Conservation (phyloP, 1,140 invertebrate genomes). For the Dreissena polymorpha region DNA sequence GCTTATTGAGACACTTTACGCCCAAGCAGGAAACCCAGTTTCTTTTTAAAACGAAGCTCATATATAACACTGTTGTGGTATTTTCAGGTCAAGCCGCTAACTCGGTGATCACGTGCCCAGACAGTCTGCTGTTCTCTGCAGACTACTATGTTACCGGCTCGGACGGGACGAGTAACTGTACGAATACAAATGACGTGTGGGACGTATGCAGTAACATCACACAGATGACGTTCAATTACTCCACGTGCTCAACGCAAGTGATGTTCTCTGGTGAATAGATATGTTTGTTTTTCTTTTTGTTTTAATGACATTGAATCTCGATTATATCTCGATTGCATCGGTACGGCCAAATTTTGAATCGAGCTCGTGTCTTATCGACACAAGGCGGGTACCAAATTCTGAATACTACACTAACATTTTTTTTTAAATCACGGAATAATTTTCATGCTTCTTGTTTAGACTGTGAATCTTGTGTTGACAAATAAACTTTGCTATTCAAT, state of each 20-base stretch:
- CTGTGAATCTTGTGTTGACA: no score
- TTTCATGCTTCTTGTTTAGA: no score
- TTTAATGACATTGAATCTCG: neutral
- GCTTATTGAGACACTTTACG: neutral
- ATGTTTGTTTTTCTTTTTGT: neutral
- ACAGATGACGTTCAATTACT: constrained; percentile 34
- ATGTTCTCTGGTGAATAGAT: constrained; percentile 41
- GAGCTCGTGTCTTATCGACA: neutral
- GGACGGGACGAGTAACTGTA: constrained; percentile 9
- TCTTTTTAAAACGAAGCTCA: no score
- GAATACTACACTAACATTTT: neutral
- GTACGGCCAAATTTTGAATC: neutral
- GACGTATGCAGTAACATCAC: constrained; percentile 40
- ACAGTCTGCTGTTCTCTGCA: constrained; percentile 20
- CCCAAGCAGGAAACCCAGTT: neutral
- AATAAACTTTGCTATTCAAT: no score
- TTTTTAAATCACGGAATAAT: neutral
- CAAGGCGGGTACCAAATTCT: no score
- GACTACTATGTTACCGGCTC: constrained; percentile 17
- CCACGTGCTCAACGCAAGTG: constrained; percentile 23
- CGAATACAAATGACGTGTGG: constrained; percentile 12
- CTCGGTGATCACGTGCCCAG: constrained; percentile 40
- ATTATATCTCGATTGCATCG: neutral
- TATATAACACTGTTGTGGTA: neutral
- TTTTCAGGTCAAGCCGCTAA: constrained; percentile 21